Evolutionary conservation across 1,140 invertebrate species (phyloP), one percentile per base, ranked within the genome.

Genomic region (Phortica variegata): DNA sequence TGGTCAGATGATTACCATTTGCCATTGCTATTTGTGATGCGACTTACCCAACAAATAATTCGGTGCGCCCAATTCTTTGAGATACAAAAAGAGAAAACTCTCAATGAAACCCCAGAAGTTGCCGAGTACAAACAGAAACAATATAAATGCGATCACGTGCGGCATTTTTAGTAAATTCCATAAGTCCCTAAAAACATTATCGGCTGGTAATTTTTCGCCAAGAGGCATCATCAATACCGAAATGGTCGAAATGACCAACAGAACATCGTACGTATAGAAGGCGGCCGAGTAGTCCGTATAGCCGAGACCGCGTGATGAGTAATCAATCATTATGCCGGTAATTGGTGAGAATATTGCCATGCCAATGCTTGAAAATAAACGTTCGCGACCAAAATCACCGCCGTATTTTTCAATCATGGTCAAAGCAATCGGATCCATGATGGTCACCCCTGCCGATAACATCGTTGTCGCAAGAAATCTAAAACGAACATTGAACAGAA

Each of bases 81-180:
- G 80, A 75, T 90, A 91, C 50, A 91, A 80, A 69, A 91, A 93
- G 1, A 93, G 77, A 66, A 88, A 93, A 9, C 87, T 89, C 76
- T 91, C 89, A 23, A 91, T 87, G 69, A 91, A 91, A 19, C 89
- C 89, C 88, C 88, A 91, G 68, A 87, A 84, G 65, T 86, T 88
- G 32, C 88, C 89, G 16, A 90, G 73, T 13, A 85, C 79, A 63
- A 89, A 89, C 12, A 90, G 78, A 63, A 90, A 88, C 51, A 87
- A 80, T 53, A 91, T 84, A 62, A 89, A 89, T 12, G 87, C 79
- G 21, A 86, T 85, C 15, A 89, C 83, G 63, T 87, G 83, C 8
- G 86, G 85, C 80, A 87, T 84, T 73, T 83, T 84, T 23, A 87
- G 79, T n/a, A 88, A 82, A 60, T 85, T 84, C 38, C 84, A 77